Base-by-base conservation (phyloP, 1,140 invertebrate species). In the Bombus waltoni region DNA sequence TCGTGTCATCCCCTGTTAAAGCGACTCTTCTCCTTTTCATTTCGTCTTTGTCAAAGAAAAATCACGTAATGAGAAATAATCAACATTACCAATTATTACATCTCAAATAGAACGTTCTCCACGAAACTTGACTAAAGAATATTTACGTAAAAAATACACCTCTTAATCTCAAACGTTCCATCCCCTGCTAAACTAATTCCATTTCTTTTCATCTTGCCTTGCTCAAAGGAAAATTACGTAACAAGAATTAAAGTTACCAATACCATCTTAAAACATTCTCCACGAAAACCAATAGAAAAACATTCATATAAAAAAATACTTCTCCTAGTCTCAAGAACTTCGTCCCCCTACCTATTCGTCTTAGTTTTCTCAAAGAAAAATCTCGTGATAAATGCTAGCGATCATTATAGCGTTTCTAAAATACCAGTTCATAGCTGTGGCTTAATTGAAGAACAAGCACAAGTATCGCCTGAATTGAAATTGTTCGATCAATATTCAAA, bases 371-470 rank as follows among this genome's bases (percentile, higher is more conserved):
- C 5, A 13, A 40, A 59, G 35, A 28, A n/a, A 38, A 11, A 25
- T 38, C 57, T 3, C 40, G 28, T 35, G 32, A 66, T 3, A 44
- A 35, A 78, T 44, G 9, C 10, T 6, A 10, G 10, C 4, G 3
- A 28, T 28, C 28, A n/a, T 62, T n/a, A 62, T 62, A 28, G 11
- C 59, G 0, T 28, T 62, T 62, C 28, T 62, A n/a, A 62, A 62
- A 62, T 62, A n/a, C 59, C 59, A 62, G 59, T 62, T 62, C 28
- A 28, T 62, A 62, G 28, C 13, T 13, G n/a, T 0, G 40, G 53
- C 65, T 82, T 82, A 82, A 82, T 82, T 82, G 65, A 65, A 47
- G 80, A 74, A 71, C 62, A 70, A 62, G 22, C 40, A 22, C 53
- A 28, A 35, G 68, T 81, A 53, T 73, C 68, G 42, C 40, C n/a